Base-by-base conservation (phyloP, 2,797 vertebrate genomes). In the Syngnathus acus region DNA sequence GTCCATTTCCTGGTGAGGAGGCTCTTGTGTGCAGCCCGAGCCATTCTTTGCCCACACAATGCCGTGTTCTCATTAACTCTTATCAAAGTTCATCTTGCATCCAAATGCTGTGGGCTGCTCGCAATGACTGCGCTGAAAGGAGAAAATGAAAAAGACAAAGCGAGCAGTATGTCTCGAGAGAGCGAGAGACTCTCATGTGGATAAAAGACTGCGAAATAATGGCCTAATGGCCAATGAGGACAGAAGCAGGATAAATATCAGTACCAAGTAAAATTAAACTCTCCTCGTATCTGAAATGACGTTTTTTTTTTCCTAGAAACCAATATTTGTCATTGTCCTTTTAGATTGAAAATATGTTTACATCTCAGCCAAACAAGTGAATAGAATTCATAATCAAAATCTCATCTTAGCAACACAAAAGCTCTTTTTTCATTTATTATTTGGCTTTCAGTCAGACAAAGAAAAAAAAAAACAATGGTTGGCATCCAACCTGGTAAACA, bases 1-100 rank as follows among this genome's bases (percentile, higher is more conserved):
- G 81, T 83, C 82, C 81, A 85, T 89, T 90, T 89, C 83, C 78
- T 85, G 75, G 78, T 76, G 81, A 86, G 84, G 83, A 87, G 83
- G 82, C 88, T 86, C 84, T 83, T 72, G 81, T 86, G 81, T 83
- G 85, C 72, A 86, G 86, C 75, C 75, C 4, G 39, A 77, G 75
- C 86, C 81, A 85, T 90, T 90, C 83, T 90, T 84, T 85, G 72
- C 65, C 78, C 47, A 59, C 81, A 90, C 88, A 92, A 91, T 88
- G 84, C 80, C 78, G 78, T 74, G 84, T 90, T 91, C 91, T 91
- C 89, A 92, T 92, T 91, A 92, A 91, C 84, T 89, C 89, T 91
- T 91, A 92, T 92, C 91, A 90, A 90, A 91, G 89, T 91, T 91
- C 86, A 91, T 92, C 90, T 89, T 84, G 89, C 89, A 91, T 90